Percentiles rank a stretch among this genome's conserved stretches.
phyloP scores from a whole-genome alignment of 2,113 vertebrate genomes.

The Dendrocopos noguchii region DNA sequence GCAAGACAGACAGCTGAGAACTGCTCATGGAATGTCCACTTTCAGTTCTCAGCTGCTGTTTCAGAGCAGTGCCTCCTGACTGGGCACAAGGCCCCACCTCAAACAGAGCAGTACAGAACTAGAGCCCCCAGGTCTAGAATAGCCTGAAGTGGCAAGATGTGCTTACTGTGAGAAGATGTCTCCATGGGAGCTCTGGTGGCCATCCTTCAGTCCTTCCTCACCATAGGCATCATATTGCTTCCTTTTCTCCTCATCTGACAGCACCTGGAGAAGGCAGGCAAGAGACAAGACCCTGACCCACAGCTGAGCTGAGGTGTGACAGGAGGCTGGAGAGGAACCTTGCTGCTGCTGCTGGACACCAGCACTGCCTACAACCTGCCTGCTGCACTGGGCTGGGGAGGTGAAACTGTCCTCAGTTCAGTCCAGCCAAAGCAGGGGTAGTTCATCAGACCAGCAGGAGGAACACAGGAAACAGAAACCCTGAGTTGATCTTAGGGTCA shows the following conservation, averaged over 20 bases:
- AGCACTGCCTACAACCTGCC: neutral
- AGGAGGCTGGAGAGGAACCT: neutral
- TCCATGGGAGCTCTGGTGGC: constrained; percentile 94
- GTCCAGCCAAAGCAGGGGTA: accelerated
- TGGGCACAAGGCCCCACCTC: neutral
- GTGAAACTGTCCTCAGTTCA: neutral
- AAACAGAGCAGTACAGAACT: neutral
- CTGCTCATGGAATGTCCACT: accelerated
- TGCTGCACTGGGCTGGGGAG: neutral
- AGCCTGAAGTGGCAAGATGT: neutral
- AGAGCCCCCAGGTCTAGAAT: neutral
- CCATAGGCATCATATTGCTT: constrained; percentile 95
- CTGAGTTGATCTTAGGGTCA: neutral
- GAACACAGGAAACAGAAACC: neutral
- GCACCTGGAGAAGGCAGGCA: constrained; percentile 79
- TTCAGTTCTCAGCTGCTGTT: neutral
- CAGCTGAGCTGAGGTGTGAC: neutral
- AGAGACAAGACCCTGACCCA: neutral
- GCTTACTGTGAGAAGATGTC: constrained; percentile 98
- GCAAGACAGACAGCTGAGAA: neutral
- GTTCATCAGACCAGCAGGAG: neutral
- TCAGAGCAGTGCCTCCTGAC: neutral
- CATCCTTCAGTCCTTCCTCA: constrained; percentile 96
- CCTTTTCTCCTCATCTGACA: constrained; percentile 96
- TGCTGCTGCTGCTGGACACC: neutral